These are phyloP conservation scores for Drosophila pegasa DNA, from an alignment of 2,888 invertebrate species.

Conservation along the genomic window DNA sequence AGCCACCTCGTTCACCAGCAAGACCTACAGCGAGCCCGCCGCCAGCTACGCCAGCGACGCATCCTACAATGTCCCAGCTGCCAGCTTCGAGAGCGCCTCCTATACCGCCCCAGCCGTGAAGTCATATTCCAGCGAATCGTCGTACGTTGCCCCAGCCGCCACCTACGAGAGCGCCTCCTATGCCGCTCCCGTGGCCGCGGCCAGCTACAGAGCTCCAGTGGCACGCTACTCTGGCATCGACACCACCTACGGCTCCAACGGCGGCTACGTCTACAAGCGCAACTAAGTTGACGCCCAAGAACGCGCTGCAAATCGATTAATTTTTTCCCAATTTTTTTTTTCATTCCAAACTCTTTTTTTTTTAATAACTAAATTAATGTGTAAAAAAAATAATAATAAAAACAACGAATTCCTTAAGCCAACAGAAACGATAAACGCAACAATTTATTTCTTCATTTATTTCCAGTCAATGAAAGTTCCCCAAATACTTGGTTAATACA, in stretches of 20 bases:
- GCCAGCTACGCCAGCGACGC: slow-evolving; percentile 11
- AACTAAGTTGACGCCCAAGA: slow-evolving; percentile 23
- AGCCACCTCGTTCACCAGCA: slow-evolving; percentile 29
- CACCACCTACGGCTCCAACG: slow-evolving; percentile 80
- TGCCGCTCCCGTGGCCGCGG: slow-evolving; percentile 34
- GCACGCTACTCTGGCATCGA: slow-evolving; percentile 59
- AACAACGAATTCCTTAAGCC: not conserved
- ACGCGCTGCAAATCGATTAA: not conserved
- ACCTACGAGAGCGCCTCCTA: slow-evolving; percentile 18
- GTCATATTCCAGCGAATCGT: slow-evolving; percentile 15
- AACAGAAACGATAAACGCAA: slow-evolving; percentile 2
- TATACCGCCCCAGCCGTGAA: slow-evolving; percentile 41
- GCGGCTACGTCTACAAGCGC: slow-evolving; percentile 80
- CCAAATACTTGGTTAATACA: not conserved
- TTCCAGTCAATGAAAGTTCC: not conserved
- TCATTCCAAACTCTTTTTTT: slow-evolving; percentile 15
- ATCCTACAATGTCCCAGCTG: slow-evolving; percentile 31
- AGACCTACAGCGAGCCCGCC: slow-evolving; percentile 17
- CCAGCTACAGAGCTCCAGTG: slow-evolving; percentile 17
- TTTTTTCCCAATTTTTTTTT: slow-evolving; percentile 20
- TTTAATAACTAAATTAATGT: slow-evolving; percentile 1
- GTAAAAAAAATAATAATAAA: slow-evolving; percentile 9
- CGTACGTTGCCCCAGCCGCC: slow-evolving; percentile 30
- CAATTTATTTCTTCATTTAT: slow-evolving; percentile 1
- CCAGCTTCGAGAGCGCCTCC: slow-evolving; percentile 19